Evolutionary conservation across 2,113 vertebrate genomes (phyloP).

Genomic region (Asarcornis scutulata): DNA sequence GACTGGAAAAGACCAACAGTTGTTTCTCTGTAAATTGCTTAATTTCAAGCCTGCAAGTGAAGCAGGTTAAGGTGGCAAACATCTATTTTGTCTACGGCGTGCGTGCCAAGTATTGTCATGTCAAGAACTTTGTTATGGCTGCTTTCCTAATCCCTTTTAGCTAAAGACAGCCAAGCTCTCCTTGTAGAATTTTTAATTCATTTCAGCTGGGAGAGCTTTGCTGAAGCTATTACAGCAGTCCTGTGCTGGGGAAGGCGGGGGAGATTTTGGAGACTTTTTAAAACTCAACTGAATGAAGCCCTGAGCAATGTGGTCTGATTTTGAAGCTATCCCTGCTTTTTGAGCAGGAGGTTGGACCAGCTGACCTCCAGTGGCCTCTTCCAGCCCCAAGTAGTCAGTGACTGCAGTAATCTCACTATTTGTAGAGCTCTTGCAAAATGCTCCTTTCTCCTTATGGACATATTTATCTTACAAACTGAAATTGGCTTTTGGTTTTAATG

Average conservation of each 20-base stretch:
- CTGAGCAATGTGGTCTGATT: background rate
- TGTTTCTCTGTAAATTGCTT: background rate
- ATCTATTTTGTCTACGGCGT: background rate
- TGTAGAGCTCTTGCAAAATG: background rate
- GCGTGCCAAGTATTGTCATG: background rate
- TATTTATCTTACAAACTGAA: background rate
- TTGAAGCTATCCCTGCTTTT: background rate
- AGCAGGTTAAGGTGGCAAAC: background rate
- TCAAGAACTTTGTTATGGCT: background rate
- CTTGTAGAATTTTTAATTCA: background rate
- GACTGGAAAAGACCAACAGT: background rate
- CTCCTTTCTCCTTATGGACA: background rate
- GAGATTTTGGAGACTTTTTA: background rate
- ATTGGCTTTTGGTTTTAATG: background rate
- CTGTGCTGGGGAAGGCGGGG: background rate
- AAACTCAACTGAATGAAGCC: background rate
- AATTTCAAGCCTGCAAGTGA: background rate
- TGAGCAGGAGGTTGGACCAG: background rate
- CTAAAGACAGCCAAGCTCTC: background rate
- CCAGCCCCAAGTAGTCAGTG: background rate
- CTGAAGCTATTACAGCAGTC: background rate
- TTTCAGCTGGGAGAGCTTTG: background rate
- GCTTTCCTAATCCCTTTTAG: background rate
- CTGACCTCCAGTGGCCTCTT: background rate
- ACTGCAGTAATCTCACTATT: background rate